Percentiles rank a stretch among this genome's conserved stretches.
phyloP scores from a whole-genome alignment of 2,888 invertebrate species.

The Macropis europaea region DNA sequence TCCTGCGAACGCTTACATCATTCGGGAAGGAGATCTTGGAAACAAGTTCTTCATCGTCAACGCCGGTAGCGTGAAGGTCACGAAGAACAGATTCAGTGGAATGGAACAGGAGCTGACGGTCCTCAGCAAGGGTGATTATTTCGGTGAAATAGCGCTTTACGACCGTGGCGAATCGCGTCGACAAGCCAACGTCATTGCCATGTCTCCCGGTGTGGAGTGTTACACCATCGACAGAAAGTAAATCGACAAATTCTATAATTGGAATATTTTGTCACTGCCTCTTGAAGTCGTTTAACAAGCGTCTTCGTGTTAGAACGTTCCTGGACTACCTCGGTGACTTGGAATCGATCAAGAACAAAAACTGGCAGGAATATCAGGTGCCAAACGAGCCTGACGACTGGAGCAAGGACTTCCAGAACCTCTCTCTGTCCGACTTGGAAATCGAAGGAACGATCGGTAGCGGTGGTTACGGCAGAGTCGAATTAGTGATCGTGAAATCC shows the following conservation, averaged over 20 bases:
- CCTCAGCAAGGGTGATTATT: slow-evolving; percentile 89
- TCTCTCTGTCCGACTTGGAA: slow-evolving; percentile 88
- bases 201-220: slow-evolving; percentile 91
- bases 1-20: slow-evolving; percentile 87
- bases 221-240: slow-evolving; percentile 91
- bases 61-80: slow-evolving; percentile 88
- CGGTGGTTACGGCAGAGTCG: slow-evolving; percentile 95
- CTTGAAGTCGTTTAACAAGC: not conserved
- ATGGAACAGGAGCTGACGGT: slow-evolving; percentile 84
- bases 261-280: not conserved
- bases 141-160: slow-evolving; percentile 93
- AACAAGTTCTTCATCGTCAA: slow-evolving; percentile 95
- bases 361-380: slow-evolving; percentile 52
- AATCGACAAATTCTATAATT: not conserved
- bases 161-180: slow-evolving; percentile 83
- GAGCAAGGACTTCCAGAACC: slow-evolving; percentile 82
- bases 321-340: slow-evolving; percentile 90
- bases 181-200: slow-evolving; percentile 93
- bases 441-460: slow-evolving; percentile 92
- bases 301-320: slow-evolving; percentile 83
- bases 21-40: slow-evolving; percentile 90
- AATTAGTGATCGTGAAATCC: slow-evolving; percentile 81
- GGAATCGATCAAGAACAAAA: slow-evolving; percentile 83
- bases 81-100: slow-evolving; percentile 82
- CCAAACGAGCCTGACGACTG: slow-evolving; percentile 4